Conservation (phyloP, 2,797 vertebrate genomes). For the Pygocentrus nattereri region DNA sequence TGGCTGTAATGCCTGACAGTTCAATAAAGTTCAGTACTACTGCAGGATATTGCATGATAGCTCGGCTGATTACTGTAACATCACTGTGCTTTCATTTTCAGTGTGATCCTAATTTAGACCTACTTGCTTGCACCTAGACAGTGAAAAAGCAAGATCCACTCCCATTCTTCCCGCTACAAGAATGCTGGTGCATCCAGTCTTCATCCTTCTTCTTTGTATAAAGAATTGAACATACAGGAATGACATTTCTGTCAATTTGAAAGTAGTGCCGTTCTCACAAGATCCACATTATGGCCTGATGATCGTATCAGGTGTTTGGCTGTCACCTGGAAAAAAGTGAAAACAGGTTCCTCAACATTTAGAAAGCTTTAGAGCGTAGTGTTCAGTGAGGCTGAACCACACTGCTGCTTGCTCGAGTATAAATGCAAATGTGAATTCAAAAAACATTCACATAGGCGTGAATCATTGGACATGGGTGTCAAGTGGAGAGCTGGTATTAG, state of each 20-base stretch:
- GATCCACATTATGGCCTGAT: background rate
- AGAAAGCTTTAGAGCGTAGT: background rate
- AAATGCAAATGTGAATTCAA: background rate
- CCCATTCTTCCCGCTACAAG: too few relatives aligned
- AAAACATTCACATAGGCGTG: background rate
- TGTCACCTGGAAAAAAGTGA: background rate
- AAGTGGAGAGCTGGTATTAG: background rate
- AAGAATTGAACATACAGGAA: background rate
- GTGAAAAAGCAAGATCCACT: too few relatives aligned
- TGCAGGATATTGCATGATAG: too few relatives aligned
- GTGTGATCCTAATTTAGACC: too few relatives aligned
- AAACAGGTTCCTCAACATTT: constrained; percentile 37
- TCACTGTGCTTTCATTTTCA: too few relatives aligned
- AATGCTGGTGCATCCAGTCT: too few relatives aligned
- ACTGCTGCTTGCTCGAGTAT: background rate
- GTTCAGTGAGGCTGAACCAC: background rate
- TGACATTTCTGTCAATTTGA: background rate
- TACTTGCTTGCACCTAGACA: too few relatives aligned
- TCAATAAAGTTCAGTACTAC: too few relatives aligned
- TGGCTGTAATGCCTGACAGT: too few relatives aligned
- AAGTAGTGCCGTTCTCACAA: background rate
- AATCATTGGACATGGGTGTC: background rate
- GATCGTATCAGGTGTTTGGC: background rate
- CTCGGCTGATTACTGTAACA: too few relatives aligned
- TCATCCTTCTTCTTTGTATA: too few relatives aligned